A percentile compares a stretch with the other conserved stretches of the same genome.
phyloP scores from a whole-genome alignment of 2,113 vertebrate genomes.

The Spea bombifrons region DNA sequence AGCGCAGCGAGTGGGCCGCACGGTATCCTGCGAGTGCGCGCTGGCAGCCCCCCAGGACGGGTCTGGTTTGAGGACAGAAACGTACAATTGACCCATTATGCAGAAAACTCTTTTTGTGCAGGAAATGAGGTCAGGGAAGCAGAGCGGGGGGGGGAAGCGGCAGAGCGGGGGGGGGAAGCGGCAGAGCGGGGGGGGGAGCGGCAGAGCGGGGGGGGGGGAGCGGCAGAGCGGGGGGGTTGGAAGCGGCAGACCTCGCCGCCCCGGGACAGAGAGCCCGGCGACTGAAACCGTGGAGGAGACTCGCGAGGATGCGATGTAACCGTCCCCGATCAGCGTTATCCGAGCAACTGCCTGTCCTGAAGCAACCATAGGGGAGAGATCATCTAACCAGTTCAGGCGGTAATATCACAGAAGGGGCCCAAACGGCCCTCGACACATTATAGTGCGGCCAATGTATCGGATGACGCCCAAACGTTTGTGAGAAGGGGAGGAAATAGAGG shows the following conservation, averaged over 20 bases:
- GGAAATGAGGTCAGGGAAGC: conserved; percentile 28
- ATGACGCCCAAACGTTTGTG: too few relatives aligned
- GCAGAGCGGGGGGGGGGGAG: not conserved
- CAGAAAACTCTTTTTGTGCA: conserved; percentile 4
- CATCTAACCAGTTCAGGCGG: too few relatives aligned
- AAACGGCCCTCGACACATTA: too few relatives aligned
- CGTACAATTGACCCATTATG: conserved; percentile 35
- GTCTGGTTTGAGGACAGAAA: not conserved
- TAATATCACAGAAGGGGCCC: too few relatives aligned
- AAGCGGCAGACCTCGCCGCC: conserved; percentile 11
- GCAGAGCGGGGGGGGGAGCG: not conserved
- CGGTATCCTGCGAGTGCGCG: not conserved
- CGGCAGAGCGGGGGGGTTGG: conserved; percentile 24
- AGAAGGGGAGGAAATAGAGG: too few relatives aligned
- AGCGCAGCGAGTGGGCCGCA: conserved; percentile 34
- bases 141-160: not conserved
- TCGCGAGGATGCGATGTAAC: too few relatives aligned
- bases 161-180: conserved; percentile 7
- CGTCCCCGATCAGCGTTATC: too few relatives aligned
- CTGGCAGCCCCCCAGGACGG: conserved; percentile 9
- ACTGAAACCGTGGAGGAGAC: not conserved
- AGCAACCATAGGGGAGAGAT: too few relatives aligned
- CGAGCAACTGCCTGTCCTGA: too few relatives aligned
- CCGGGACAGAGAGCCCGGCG: not conserved
- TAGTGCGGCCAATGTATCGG: too few relatives aligned